Evolutionary conservation across 2,797 vertebrate genomes (phyloP).

Genomic region (Hoplostethus atlanticus): DNA sequence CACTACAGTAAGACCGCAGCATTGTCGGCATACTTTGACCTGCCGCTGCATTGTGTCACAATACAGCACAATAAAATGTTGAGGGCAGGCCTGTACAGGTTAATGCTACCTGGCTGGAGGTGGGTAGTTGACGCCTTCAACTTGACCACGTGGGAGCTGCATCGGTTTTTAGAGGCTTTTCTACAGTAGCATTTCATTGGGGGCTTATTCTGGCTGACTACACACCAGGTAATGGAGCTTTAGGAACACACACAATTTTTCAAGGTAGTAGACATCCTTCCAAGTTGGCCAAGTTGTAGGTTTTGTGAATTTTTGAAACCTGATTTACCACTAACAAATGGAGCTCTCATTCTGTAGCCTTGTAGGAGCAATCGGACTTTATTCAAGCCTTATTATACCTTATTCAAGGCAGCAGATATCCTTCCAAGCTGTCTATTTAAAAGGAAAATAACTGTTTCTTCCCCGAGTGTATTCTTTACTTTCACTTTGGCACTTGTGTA

Average conservation of each 20-base stretch:
- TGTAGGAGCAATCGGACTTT: no score
- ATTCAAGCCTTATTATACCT: no score
- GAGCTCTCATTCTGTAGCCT: no score
- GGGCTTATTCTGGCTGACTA: background rate
- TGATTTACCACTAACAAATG: background rate
- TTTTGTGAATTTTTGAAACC: background rate
- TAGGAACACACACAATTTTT: background rate
- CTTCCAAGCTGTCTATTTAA: no score
- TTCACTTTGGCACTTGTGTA: no score
- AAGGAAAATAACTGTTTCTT: no score
- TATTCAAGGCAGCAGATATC: no score
- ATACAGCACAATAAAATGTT: background rate
- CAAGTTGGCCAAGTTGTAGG: background rate
- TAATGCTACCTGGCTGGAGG: conserved; percentile 24
- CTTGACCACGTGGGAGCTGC: conserved; percentile 19
- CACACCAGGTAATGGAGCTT: conserved; percentile 42
- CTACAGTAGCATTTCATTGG: background rate
- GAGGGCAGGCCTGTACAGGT: conserved; percentile 53
- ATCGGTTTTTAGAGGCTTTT: background rate
- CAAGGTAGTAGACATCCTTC: background rate
- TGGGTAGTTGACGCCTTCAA: conserved; percentile 21
- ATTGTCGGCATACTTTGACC: conserved; percentile 44
- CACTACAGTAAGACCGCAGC: background rate
- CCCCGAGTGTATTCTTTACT: no score
- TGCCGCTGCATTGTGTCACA: conserved; percentile 14